Percentiles rank a stretch among this genome's conserved stretches.
Conservation (phyloP, 2,113 vertebrate species). For the Scartelaos histophorus region DNA sequence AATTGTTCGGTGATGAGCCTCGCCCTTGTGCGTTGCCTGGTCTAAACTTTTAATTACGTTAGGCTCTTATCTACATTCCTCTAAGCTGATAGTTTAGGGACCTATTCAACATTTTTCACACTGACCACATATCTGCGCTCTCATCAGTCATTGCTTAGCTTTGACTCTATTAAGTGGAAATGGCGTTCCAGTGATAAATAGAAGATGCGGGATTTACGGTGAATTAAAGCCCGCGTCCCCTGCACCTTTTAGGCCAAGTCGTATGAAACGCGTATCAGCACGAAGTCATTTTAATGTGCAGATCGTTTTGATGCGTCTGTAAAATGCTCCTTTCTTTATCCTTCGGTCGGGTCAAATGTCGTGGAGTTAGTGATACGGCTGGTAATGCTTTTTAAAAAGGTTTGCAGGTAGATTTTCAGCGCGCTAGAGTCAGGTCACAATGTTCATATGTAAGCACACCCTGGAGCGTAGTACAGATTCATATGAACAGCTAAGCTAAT, state of each 20-base stretch:
- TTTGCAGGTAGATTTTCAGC: no score
- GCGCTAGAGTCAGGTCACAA: neutral
- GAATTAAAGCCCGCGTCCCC: slow-evolving; percentile 18
- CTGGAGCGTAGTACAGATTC: no score
- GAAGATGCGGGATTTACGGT: slow-evolving; percentile 19
- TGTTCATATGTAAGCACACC: neutral
- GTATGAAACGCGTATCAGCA: slow-evolving; percentile 16
- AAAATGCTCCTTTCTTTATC: neutral
- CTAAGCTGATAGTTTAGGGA: slow-evolving; percentile 30
- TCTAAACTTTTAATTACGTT: slow-evolving; percentile 42
- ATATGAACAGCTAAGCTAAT: no score
- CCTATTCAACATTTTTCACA: slow-evolving; percentile 18
- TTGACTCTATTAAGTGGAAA: slow-evolving; percentile 17
- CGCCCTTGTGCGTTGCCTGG: slow-evolving; percentile 8
- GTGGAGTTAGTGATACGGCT: neutral
- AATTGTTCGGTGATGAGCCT: slow-evolving; percentile 12
- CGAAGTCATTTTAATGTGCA: neutral
- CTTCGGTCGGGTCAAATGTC: neutral
- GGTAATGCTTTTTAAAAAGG: neutral
- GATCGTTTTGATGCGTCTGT: neutral
- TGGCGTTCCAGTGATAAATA: slow-evolving; percentile 5
- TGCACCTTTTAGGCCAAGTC: slow-evolving; percentile 6
- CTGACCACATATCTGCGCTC: slow-evolving; percentile 39
- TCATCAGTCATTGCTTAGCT: slow-evolving; percentile 30
- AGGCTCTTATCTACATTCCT: slow-evolving; percentile 30